phyloP scores from a whole-genome alignment of 2,113 vertebrate genomes.

The Abramis brama region DNA sequence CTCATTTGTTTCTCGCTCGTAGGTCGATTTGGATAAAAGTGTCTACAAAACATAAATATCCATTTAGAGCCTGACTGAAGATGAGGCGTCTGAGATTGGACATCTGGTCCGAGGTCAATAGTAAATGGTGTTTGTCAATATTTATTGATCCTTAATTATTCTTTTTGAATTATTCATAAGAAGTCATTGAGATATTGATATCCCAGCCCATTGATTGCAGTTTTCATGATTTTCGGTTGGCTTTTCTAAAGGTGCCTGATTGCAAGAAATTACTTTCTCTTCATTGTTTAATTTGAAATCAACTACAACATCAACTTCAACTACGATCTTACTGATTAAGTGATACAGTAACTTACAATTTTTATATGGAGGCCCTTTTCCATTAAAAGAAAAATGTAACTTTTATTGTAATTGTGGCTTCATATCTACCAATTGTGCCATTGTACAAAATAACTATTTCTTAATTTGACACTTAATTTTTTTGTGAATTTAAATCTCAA shows the following conservation, averaged over 20 bases:
- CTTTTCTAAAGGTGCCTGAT: not conserved
- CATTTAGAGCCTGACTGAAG: not conserved
- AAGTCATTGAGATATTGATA: conserved; percentile 11
- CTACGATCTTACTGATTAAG: not conserved
- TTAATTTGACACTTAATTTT: not conserved
- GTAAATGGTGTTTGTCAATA: not conserved
- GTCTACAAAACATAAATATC: not conserved
- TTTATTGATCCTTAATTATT: conserved; percentile 37
- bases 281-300: not conserved
- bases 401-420: not conserved
- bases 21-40: not conserved
- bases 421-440: not conserved
- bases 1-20: not conserved
- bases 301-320: not conserved
- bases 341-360: not conserved
- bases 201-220: not conserved
- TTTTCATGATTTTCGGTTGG: not conserved
- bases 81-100: not conserved
- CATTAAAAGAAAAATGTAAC: not conserved
- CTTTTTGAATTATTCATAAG: not conserved
- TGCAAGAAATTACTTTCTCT: not conserved
- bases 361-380: not conserved
- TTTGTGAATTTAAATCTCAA: not conserved
- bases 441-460: not conserved
- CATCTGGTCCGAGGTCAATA: conserved; percentile 21